Percentiles rank a stretch among this genome's conserved stretches.
Conservation (phyloP, 2,888 invertebrate species). For the Megastigmus dorsalis region DNA sequence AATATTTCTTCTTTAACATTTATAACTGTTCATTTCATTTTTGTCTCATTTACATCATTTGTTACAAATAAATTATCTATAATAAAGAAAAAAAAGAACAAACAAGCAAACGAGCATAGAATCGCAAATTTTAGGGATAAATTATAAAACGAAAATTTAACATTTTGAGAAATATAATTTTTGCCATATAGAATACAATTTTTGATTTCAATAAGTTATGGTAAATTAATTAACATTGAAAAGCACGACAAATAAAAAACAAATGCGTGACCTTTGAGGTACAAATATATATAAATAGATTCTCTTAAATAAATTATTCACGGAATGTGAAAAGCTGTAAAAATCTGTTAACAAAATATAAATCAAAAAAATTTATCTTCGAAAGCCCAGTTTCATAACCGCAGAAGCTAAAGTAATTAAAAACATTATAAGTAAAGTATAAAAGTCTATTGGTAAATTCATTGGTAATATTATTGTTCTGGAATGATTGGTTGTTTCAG, state of each 20-base stretch:
- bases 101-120: conserved; percentile 4
- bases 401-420: neutral
- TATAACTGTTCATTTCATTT: neutral
- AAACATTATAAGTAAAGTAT: neutral
- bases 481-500: conserved; percentile 40
- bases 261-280: conserved; percentile 16
- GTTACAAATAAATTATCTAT: conserved; percentile 36
- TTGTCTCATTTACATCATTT: neutral
- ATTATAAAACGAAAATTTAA: conserved; percentile 34
- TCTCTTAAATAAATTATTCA: conserved; percentile 43
- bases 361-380: conserved; percentile 27
- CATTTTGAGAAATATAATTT: conserved; percentile 25
- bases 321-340: conserved; percentile 50
- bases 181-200: conserved; percentile 44
- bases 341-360: conserved; percentile 48
- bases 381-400: neutral
- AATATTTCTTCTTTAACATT: neutral
- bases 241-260: conserved; percentile 35
- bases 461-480: conserved; percentile 41
- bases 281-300: conserved; percentile 32
- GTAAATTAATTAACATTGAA: conserved; percentile 48
- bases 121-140: conserved; percentile 2
- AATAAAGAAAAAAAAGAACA: conserved; percentile 1
- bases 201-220: conserved; percentile 25
- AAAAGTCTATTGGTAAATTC: conserved; percentile 29